Evolutionary conservation across 2,113 vertebrate species (phyloP), one percentile per base, ranked within the genome.

Genomic region (Gopherus flavomarginatus): DNA sequence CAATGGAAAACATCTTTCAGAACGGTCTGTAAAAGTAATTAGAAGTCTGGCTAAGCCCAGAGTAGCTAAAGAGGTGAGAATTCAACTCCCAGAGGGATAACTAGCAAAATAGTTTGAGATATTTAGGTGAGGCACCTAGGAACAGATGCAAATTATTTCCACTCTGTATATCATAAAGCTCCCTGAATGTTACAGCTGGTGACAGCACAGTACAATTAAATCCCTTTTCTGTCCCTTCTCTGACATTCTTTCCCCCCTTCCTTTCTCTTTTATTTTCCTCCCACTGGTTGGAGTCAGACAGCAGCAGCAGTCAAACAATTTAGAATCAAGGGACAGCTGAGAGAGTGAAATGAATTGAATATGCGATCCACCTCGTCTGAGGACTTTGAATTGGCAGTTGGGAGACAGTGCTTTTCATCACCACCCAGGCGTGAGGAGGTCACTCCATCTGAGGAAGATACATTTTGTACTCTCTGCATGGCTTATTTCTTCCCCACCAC

Each of bases 181-280:
- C 5, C 22, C 44, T 52, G 3, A 62, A 85, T 83, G 0, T 72
- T 72, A 72, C 65, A 38, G 65, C 19, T 38, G 19, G 9, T 50
- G 57, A 65, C 22, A 79, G 3, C 14, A 31, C 0, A 17, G 3
- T 88, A 82, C 38, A 88, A 35, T 83, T 52, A 88, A 93, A 84
- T 3, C 10, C 0, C 85, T 83, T 22, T 8, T 85, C 19, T 85
- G 3, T 38, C 7, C 13, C 6, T 53, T 75, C 52, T 59, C 42
- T 2, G 0, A 81, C 5, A 72, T 0, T 83, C 2, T 42, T 59
- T 16, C 44, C 9, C 24, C 13, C 1, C 3, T 54, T 54, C n/a
- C 26, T 54, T 82, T 42, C 10, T 50, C 53, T 54, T 13, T 17
- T 38, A 52, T 42, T 19, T 38, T 75, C 11, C 1, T 44, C 54